phyloP scores from a whole-genome alignment of 2,888 invertebrate genomes.

The Drosophila pseudotalamancana region DNA sequence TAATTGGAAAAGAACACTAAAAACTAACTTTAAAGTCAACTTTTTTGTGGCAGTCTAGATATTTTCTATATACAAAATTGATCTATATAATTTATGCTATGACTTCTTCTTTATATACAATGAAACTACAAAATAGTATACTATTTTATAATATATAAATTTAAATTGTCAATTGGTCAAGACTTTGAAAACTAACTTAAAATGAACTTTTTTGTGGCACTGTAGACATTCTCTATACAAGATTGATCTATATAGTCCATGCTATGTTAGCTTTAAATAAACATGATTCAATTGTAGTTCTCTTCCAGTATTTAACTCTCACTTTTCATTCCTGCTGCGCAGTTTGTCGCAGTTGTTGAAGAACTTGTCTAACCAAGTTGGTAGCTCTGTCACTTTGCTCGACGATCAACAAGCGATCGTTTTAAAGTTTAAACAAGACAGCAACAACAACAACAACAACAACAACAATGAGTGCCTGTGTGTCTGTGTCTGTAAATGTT shows the following conservation, averaged over 20 bases:
- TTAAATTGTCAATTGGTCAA: no score
- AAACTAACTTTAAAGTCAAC: no score
- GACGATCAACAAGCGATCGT: slow-evolving; percentile 10
- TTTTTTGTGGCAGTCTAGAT: no score
- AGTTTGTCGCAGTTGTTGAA: slow-evolving; percentile 12
- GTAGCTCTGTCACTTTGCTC: neutral
- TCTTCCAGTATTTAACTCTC: slow-evolving; percentile 1
- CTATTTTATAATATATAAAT: no score
- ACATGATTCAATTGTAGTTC: neutral
- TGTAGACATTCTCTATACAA: no score
- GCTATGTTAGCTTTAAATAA: neutral
- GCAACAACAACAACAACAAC: slow-evolving; percentile 9
- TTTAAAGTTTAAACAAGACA: slow-evolving; percentile 25
- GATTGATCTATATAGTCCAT: no score
- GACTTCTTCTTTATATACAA: no score
- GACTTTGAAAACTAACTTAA: no score
- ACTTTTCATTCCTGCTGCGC: neutral
- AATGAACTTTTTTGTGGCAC: no score
- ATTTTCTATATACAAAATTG: no score
- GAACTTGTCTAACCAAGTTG: slow-evolving; percentile 29
- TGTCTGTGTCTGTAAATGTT: slow-evolving; percentile 64
- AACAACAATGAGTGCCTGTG: slow-evolving; percentile 2
- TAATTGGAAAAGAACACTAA: neutral
- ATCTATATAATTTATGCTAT: no score
- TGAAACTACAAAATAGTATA: no score